These are phyloP conservation scores for Dendroctonus ponderosae DNA, from an alignment of 1,140 invertebrate genomes.

Conservation along the genomic window DNA sequence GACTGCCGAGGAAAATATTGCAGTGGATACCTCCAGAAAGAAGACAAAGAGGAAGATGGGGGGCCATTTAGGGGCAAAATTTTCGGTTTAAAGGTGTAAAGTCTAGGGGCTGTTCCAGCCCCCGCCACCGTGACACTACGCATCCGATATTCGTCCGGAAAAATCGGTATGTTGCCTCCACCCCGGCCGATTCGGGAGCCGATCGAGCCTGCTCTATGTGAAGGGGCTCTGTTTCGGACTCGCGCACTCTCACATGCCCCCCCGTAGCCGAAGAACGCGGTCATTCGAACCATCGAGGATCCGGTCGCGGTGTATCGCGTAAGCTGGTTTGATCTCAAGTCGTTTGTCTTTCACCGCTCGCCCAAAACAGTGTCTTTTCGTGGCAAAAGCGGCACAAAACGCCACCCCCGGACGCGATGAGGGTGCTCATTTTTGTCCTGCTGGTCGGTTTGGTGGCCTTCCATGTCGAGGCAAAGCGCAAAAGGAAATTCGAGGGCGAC, in stretches of 20 bases:
- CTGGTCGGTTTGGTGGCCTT: slow-evolving; percentile 50
- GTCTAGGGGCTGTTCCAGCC: neutral
- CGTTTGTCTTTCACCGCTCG: slow-evolving; percentile 1
- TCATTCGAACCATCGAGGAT: slow-evolving; percentile 1
- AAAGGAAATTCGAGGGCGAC: slow-evolving; percentile 66
- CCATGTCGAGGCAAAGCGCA: slow-evolving; percentile 55
- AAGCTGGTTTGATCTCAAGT: neutral
- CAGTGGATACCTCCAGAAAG: neutral
- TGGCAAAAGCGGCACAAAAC: neutral
- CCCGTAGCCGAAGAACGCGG: slow-evolving; percentile 6
- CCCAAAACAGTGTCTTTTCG: neutral
- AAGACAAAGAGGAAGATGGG: neutral
- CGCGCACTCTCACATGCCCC: slow-evolving; percentile 6
- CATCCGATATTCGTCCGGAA: neutral
- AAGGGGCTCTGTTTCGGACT: slow-evolving; percentile 1
- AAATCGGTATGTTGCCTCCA: slow-evolving; percentile 6
- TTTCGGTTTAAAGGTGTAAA: neutral
- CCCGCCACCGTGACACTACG: neutral
- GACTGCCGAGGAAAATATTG: too few species aligned
- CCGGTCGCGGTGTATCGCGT: neutral
- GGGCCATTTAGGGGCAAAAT: neutral
- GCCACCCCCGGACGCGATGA: slow-evolving; percentile 33
- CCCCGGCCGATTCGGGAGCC: slow-evolving; percentile 5
- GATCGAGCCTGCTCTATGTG: slow-evolving; percentile 4
- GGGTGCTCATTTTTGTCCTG: slow-evolving; percentile 51